Base-by-base conservation (phyloP, 1,140 invertebrate species). In the Trichonephila inaurata region DNA sequence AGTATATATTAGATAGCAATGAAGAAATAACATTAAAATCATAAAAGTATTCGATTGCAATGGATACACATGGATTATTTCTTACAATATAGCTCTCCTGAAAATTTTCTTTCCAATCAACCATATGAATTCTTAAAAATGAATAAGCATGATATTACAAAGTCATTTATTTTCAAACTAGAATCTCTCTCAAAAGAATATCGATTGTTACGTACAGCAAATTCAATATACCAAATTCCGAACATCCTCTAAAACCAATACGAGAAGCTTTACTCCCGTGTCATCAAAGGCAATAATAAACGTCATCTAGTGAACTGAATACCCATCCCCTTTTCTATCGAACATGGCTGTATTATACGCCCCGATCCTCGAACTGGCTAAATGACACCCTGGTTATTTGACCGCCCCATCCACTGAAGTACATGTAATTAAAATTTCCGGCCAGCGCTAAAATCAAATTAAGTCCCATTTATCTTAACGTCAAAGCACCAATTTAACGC, bases 351-450 rank as follows among this genome's bases (percentile, higher is more conserved):
- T 33, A 66, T 66, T 64, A 87, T 87, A 61, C 60, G 72, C 82
- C 82, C 44, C 44, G 44, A 83, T 83, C 24, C 82, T 18, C 40
- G 40, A 66, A 89, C 44, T 62, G 40, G 61, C 64, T 72, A 91
- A 91, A 81, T 82, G 89, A 91, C 89, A 91, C 72, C 64, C 72
- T 58, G n/a, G 69, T 82, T 91, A 91, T 91, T 82, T 82, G 89
- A 61, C 89, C 89, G 72, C 69, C 89, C 82, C 89, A 61, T 91
- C 58, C 72, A 62, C 72, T 91, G 89, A 58, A 91, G 89, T 91
- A 91, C 66, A 82, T 91, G 89, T 91, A 91, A 91, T 91, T 91
- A 91, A 91, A 91, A 91, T 91, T 91, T 91, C 89, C 89, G 51
- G 89, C 51, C 51, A 82, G 89, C 58, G 69, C 89, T 91, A 91